Evolutionary conservation across 2,888 invertebrate genomes (phyloP).

Genomic region (Epirrhoe alternata): DNA sequence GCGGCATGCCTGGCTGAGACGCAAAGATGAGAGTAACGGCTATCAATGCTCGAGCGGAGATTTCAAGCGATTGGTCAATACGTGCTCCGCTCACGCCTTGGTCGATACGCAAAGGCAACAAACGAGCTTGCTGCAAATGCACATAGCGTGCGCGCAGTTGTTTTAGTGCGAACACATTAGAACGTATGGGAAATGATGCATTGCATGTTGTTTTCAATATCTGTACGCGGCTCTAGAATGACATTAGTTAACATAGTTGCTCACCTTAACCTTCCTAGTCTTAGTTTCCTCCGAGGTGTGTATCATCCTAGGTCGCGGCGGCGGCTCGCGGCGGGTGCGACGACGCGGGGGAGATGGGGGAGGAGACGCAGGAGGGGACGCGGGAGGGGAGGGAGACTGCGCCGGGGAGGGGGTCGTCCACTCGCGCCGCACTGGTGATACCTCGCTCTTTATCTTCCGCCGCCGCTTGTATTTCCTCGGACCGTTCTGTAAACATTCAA

Average conservation of each 20-base stretch:
- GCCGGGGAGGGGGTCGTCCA: constrained; percentile 45
- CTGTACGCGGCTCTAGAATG: too few species aligned
- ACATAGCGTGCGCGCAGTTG: too few species aligned
- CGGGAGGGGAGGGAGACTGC: constrained; percentile 46
- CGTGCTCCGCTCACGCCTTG: too few species aligned
- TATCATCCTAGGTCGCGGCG: constrained; percentile 89
- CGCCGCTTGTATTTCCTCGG: constrained; percentile 93
- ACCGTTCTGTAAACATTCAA: constrained; percentile 80
- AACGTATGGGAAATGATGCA: too few species aligned
- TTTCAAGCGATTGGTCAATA: too few species aligned
- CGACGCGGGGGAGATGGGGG: constrained; percentile 38
- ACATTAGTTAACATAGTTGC: background rate
- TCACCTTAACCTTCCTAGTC: constrained; percentile 85
- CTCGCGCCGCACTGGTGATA: constrained; percentile 49
- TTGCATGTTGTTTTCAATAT: too few species aligned
- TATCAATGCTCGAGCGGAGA: too few species aligned
- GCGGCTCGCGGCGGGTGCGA: constrained; percentile 62
- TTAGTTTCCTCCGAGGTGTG: constrained; percentile 87
- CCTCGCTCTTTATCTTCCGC: constrained; percentile 87
- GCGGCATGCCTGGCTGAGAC: too few species aligned
- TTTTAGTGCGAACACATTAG: too few species aligned
- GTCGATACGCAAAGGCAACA: too few species aligned
- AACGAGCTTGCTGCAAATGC: too few species aligned
- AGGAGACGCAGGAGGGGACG: constrained; percentile 40
- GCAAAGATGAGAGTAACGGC: too few species aligned